phyloP scores from a whole-genome alignment of 2,888 invertebrate genomes.

The Vanessa cardui region DNA sequence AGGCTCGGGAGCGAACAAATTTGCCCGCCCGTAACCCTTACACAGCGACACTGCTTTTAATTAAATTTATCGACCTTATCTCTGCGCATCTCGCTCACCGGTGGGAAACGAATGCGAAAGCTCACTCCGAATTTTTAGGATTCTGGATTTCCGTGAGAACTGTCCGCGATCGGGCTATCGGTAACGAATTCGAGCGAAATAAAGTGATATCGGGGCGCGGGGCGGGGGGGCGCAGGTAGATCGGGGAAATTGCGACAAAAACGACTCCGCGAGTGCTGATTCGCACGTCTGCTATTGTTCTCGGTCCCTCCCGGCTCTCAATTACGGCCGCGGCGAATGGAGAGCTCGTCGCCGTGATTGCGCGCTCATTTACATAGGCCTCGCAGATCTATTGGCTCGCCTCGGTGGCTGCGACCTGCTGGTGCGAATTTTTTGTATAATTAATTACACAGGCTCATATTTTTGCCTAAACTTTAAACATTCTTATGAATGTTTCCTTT shows the following conservation, averaged over 20 bases:
- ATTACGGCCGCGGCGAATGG: not conserved
- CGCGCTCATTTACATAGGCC: conserved; percentile 21
- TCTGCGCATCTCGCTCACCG: conserved; percentile 54
- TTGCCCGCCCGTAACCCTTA: conserved; percentile 52
- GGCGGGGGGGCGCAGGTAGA: conserved; percentile 51
- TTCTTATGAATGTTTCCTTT: conserved; percentile 2
- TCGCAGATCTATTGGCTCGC: conserved; percentile 3
- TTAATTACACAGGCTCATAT: conserved; percentile 5
- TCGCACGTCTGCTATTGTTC: conserved; percentile 44
- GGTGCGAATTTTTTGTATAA: not conserved
- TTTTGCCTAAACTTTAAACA: not conserved
- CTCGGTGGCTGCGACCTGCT: not conserved
- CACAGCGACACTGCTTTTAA: conserved; percentile 63
- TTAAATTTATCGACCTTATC: conserved; percentile 80
- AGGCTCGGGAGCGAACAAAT: conserved; percentile 67
- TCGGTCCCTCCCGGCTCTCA: conserved; percentile 17
- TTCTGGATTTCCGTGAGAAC: conserved; percentile 67
- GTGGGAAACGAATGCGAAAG: conserved; percentile 69
- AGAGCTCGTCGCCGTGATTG: conserved; percentile 23
- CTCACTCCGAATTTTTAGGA: conserved; percentile 63
- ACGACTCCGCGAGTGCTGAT: conserved; percentile 50
- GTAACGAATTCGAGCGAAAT: conserved; percentile 40
- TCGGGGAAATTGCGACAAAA: conserved; percentile 62
- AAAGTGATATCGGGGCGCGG: conserved; percentile 46
- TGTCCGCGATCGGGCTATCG: conserved; percentile 29